Percentiles rank a stretch among this genome's conserved stretches.
Evolutionary conservation across 2,888 invertebrate species (phyloP).

Genomic region (Machimus atricapillus): DNA sequence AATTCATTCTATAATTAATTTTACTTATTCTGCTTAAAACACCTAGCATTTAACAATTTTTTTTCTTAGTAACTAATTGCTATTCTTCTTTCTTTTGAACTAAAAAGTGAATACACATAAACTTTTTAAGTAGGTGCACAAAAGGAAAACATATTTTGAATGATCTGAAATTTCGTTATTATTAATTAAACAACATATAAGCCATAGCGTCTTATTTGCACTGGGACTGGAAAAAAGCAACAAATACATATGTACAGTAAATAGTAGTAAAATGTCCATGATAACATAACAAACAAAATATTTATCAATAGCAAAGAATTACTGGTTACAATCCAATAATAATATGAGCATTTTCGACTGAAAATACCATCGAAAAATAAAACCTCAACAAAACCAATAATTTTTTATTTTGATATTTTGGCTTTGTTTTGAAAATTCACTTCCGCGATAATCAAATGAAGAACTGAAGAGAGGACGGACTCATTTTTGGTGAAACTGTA

Average conservation of each 20-base stretch:
- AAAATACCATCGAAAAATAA: not conserved
- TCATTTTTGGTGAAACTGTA: constrained; percentile 42
- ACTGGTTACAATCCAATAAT: not conserved
- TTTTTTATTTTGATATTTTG: not conserved
- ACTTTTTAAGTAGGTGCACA: not conserved
- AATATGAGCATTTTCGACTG: not conserved
- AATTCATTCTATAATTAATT: not conserved
- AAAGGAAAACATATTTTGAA: not conserved
- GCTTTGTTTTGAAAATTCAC: not conserved
- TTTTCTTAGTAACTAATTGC: not conserved
- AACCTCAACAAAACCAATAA: not conserved
- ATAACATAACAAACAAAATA: not conserved
- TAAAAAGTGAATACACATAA: not conserved
- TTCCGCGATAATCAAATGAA: constrained; percentile 31
- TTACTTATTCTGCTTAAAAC: not conserved
- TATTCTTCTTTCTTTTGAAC: not conserved
- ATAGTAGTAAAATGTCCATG: not conserved
- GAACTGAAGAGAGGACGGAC: constrained; percentile 40
- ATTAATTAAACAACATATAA: not conserved
- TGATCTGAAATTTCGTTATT: not conserved
- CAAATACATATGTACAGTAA: not conserved
- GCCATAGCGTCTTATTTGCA: not conserved
- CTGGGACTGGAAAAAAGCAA: not conserved
- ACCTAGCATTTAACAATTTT: not conserved
- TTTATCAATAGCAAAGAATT: not conserved